Base-by-base conservation (phyloP, 1,140 invertebrate species). In the Calliphora vicina region DNA sequence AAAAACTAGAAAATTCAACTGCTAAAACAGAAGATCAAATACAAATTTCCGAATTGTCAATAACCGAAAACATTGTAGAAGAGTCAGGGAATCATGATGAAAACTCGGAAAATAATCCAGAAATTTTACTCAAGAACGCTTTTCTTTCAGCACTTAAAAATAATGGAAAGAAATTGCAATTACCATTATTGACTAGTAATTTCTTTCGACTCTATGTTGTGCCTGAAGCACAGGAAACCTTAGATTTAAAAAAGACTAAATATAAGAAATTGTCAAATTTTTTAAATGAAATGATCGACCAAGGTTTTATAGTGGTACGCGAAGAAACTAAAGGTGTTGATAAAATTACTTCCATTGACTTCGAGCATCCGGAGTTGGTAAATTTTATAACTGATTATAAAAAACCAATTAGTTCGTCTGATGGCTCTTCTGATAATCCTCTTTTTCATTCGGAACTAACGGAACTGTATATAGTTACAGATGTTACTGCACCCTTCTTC, bases 261-360 rank as follows among this genome's bases (percentile, higher is more conserved):
- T 97, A 94, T 87, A 98, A 98, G 91, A 98, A 98, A 91, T 90
- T 99, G 80, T 95, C 96, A 10, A 95, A 94, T 78, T 97, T 97
- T 90, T 91, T 98, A 23, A 92, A 93, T 82, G 92, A 92, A 83
- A 95, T 95, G 94, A 92, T 90, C 82, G 86, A 92, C 90, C 91
- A 94, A 86, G 94, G 93, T 8, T 90, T 95, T 67, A 91, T 96
- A 71, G 92, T 92, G 71, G 92, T 96, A 25, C 93, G 94, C 84
- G 94, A 95, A 91, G 90, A 95, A 42, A 93, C 93, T 82, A 95
- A 94, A 87, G 95, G 95, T 50, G 95, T 96, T 43, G 94, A 95
- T 88, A 94, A 94, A 82, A 94, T 97, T 45, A 91, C 91, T 26
- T 88, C 88, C 1, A 91, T 95, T 12, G 92, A 93, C 87, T 88